Conservation (phyloP, 2,113 vertebrate genomes). For the Myodes glareolus region DNA sequence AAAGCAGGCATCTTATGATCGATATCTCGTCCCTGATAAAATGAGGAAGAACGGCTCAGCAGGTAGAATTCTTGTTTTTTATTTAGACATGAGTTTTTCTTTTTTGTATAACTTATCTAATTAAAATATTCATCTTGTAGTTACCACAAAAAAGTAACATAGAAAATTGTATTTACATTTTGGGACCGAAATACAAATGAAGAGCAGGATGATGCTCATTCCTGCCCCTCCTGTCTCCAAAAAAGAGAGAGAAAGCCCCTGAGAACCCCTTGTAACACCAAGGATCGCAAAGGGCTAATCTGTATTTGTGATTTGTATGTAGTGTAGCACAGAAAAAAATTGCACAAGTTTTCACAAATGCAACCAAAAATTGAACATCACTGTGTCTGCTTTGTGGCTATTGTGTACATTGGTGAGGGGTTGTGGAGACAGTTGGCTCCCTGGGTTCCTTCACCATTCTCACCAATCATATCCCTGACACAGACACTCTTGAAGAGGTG, state of each 20-base stretch:
- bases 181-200: slow-evolving; percentile 86
- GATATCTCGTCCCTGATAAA: not conserved
- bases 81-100: slow-evolving; percentile 85
- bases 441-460: not conserved
- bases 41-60: not conserved
- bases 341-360: slow-evolving; percentile 68
- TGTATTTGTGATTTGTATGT: slow-evolving; percentile 45
- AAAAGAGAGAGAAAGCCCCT: slow-evolving; percentile 65
- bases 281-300: slow-evolving; percentile 45
- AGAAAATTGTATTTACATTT: slow-evolving; percentile 89
- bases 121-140: slow-evolving; percentile 89
- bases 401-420: not conserved
- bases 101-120: slow-evolving; percentile 89
- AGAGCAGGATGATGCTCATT: slow-evolving; percentile 67
- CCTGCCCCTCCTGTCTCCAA: slow-evolving; percentile 61
- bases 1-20: not conserved
- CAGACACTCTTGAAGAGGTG: slow-evolving; percentile 18
- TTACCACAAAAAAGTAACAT: slow-evolving; percentile 90
- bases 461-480: slow-evolving; percentile 45
- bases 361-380: slow-evolving; percentile 17
- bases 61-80: slow-evolving; percentile 79
- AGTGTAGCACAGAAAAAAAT: slow-evolving; percentile 70
- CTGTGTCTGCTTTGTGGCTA: slow-evolving; percentile 46
- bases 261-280: not conserved
- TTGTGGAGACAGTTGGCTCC: not conserved